Conservation (phyloP, 2,113 vertebrate genomes). For the Ailuropoda melanoleuca region DNA sequence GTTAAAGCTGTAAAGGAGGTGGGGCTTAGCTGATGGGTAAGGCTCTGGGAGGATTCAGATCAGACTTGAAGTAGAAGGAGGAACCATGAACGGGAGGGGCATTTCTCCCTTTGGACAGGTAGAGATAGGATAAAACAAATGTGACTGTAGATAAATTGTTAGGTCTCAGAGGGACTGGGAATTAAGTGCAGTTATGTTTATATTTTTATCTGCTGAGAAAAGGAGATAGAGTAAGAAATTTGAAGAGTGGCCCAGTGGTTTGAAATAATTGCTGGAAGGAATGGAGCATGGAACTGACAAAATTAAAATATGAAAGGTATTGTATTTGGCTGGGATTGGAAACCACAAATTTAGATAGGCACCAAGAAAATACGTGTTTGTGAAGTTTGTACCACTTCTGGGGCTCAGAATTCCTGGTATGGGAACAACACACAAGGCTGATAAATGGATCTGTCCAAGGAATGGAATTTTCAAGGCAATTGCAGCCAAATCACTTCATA, state of each 20-base stretch:
- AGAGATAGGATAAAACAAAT: not conserved
- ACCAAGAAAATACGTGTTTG: not conserved
- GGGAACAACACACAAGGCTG: not conserved
- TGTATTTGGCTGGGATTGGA: not conserved
- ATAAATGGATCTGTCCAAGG: not conserved
- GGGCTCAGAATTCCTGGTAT: not conserved
- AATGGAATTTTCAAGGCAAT: not conserved
- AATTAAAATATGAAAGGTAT: not conserved
- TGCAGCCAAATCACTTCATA: not conserved
- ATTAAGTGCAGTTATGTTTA: not conserved
- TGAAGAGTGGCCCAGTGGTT: not conserved
- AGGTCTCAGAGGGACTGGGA: not conserved
- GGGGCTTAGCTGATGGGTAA: not conserved
- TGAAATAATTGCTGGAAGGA: conserved; percentile 3
- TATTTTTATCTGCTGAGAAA: not conserved
- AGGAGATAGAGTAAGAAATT: not conserved
- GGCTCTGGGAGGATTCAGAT: not conserved
- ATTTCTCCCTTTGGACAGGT: not conserved
- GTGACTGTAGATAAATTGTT: not conserved
- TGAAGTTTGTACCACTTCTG: not conserved
- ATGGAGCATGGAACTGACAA: not conserved
- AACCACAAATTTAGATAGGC: not conserved
- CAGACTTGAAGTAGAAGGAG: not conserved
- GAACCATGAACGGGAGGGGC: not conserved
- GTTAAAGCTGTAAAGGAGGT: not conserved